Base-by-base conservation (phyloP, 2,797 vertebrate species). In the Hemibagrus guttatus region DNA sequence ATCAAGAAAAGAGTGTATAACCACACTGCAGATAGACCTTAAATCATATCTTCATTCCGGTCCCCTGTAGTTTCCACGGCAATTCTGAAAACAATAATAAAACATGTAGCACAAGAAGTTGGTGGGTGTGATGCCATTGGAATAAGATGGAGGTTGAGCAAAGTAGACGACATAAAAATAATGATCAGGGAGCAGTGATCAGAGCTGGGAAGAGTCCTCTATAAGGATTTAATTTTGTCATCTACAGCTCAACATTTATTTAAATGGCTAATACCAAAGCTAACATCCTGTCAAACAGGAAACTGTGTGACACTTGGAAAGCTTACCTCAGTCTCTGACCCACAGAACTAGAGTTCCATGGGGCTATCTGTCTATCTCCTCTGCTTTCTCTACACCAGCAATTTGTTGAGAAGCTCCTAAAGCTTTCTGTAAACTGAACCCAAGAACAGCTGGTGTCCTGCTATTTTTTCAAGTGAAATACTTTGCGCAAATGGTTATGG, bases 371-470 rank as follows among this genome's bases (percentile, higher is more conserved):
- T 76, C 74, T 54, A 12, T 21, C 28, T 78, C 75, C 8, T 56
- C 3, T 56, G 9, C 52, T 78, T 19, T 56, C 49, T 79, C 54
- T 58, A 58, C 5, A 13, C 4, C 17, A 78, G 54, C 31, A 58
- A 35, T 39, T 39, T 21, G 54, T 19, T 78, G 75, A 9, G 75
- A 56, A 35, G 19, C 8, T 78, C 17, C 28, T 12, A 35, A 23
- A 6, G 7, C 35, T 58, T 78, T 78, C 52, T 78, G 54, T 35
- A 39, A 78, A 39, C 75, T 35, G 28, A 58, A 1, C 54, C 75
- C 19, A 13, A 58, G 54, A 58, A 78, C 75, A 78, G 75, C 75
- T 78, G 75, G 17, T 35, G 28, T 58, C 74, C 74, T 56, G 19
- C 17, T 78, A 12, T 7, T 21, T 78, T 35, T 52, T 76, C 16